phyloP scores from a whole-genome alignment of 2,113 vertebrate genomes.

The Uropsilus gracilis region DNA sequence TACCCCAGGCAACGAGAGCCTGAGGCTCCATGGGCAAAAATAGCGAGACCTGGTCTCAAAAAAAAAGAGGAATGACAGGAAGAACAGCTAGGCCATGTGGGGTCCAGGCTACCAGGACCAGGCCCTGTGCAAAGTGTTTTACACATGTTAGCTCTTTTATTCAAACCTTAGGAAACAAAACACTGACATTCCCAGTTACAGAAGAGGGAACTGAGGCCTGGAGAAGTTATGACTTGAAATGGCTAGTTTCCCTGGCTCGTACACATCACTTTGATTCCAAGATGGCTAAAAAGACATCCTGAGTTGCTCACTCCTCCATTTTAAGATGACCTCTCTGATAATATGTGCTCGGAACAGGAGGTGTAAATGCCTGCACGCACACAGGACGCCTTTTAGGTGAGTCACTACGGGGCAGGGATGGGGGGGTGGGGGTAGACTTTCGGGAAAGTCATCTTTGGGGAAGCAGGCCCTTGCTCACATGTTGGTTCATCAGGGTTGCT shows the following conservation, averaged over 20 bases:
- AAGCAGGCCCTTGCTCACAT: too few species aligned
- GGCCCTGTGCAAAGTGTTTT: not conserved
- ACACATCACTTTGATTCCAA: not conserved
- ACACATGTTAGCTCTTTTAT: not conserved
- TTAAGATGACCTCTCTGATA: not conserved
- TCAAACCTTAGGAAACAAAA: not conserved
- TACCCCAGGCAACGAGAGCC: too few species aligned
- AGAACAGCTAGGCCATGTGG: too few species aligned
- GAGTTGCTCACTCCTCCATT: not conserved
- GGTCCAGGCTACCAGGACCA: not conserved
- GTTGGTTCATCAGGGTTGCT: too few species aligned
- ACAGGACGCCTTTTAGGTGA: not conserved
- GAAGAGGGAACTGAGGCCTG: not conserved
- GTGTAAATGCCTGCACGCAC: not conserved
- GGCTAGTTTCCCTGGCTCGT: not conserved
- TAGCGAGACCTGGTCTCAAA: too few species aligned
- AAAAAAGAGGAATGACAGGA: too few species aligned
- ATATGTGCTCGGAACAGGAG: not conserved
- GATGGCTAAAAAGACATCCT: not conserved
- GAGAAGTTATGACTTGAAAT: not conserved
- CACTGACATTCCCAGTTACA: not conserved
- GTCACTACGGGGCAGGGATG: too few species aligned
- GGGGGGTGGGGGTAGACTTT: too few species aligned
- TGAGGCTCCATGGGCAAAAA: too few species aligned
- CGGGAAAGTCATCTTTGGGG: too few species aligned